Conservation (phyloP, 2,888 invertebrate species). For the Pecten maximus region DNA sequence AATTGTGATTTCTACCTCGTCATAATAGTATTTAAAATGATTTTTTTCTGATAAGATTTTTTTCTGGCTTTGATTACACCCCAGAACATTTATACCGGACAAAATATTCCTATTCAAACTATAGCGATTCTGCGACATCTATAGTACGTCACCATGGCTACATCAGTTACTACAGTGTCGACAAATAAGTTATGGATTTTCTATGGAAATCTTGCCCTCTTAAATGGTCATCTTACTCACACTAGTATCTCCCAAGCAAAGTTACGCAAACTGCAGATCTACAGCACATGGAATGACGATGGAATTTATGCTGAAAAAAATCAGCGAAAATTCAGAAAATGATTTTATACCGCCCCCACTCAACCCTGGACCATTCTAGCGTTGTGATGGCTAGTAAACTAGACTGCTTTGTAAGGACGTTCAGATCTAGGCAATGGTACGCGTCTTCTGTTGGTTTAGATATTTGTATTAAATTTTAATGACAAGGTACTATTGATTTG, state of each 20-base stretch:
- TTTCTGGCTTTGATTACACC: neutral
- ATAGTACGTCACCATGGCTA: too few species aligned
- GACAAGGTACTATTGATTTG: neutral
- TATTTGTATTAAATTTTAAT: neutral
- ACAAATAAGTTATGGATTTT: too few species aligned
- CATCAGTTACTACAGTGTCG: too few species aligned
- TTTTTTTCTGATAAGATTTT: neutral
- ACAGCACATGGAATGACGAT: too few species aligned
- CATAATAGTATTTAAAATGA: neutral
- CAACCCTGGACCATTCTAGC: neutral
- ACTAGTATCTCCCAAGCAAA: too few species aligned
- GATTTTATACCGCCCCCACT: neutral
- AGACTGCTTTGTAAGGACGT: neutral
- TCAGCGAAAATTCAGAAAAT: neutral
- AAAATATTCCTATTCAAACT: too few species aligned
- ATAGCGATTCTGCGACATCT: too few species aligned
- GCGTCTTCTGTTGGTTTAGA: neutral
- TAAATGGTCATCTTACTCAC: too few species aligned
- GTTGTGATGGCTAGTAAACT: neutral
- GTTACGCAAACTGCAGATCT: too few species aligned
- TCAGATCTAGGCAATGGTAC: neutral
- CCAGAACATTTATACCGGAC: too few species aligned
- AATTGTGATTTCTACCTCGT: neutral
- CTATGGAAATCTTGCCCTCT: too few species aligned
- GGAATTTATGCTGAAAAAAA: too few species aligned